Evolutionary conservation across 2,888 invertebrate species (phyloP).

Genomic region (Meiosimyza decipiens): DNA sequence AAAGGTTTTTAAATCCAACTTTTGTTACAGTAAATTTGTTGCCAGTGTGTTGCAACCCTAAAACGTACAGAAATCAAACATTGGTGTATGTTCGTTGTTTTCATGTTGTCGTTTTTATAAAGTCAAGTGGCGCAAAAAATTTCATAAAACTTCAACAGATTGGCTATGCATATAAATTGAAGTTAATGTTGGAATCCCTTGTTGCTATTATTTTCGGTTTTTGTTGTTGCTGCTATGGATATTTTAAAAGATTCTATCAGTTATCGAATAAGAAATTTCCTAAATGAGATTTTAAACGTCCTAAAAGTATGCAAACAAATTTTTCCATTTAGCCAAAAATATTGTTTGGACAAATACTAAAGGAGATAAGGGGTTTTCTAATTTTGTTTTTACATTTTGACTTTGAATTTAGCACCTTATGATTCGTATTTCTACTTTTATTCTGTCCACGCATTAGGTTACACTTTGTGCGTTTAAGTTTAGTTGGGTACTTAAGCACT

Average conservation of each 20-base stretch:
- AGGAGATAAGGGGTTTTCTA: no score
- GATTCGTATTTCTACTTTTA: no score
- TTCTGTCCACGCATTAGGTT: no score
- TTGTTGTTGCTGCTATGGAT: neutral
- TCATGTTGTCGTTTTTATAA: constrained; percentile 39
- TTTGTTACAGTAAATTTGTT: no score
- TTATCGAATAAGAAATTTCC: neutral
- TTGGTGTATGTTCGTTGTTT: constrained; percentile 21
- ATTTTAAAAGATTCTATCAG: neutral
- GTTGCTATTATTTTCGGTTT: constrained; percentile 37
- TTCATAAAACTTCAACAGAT: constrained; percentile 66
- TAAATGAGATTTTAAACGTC: constrained; percentile 27
- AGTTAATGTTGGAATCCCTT: constrained; percentile 62
- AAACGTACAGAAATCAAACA: neutral
- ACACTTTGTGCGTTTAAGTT: no score
- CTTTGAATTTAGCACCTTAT: no score
- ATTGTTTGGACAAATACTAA: no score
- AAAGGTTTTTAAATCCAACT: no score
- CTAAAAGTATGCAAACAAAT: constrained; percentile 12
- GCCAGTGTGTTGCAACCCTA: constrained; percentile 22
- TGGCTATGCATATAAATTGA: constrained; percentile 68
- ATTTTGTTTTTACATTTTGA: no score
- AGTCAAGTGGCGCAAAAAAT: constrained; percentile 67
- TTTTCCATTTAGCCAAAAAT: neutral
- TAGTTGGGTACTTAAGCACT: no score